Evolutionary conservation across 2,113 vertebrate genomes (phyloP).

Genomic region (Cathartes aura): DNA sequence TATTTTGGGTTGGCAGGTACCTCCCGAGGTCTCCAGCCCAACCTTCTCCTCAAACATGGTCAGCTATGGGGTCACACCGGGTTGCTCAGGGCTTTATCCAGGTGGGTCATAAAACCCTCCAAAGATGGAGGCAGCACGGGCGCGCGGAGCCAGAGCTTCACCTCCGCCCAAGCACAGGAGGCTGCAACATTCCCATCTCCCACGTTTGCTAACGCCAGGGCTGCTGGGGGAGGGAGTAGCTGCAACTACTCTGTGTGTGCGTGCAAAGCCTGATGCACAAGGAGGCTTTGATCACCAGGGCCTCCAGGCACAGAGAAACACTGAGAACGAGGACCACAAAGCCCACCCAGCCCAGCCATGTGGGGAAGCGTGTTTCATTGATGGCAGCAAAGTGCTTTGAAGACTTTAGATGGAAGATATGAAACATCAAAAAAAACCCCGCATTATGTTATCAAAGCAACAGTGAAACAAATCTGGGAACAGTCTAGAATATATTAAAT

Average conservation of each 20-base stretch:
- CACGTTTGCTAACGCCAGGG: fast-evolving
- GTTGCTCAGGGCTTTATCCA: not conserved
- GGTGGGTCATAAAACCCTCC: not conserved
- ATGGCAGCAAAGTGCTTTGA: not conserved
- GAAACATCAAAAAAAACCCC: not conserved
- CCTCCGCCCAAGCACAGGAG: not conserved
- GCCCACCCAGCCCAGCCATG: not conserved
- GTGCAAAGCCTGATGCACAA: not conserved
- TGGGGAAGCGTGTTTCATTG: not conserved
- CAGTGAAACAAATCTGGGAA: not conserved
- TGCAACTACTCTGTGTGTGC: fast-evolving
- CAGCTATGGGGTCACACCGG: not conserved
- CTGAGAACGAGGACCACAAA: fast-evolving
- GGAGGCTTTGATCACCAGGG: not conserved
- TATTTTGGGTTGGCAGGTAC: not conserved
- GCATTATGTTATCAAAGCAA: not conserved
- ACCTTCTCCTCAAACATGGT: fast-evolving
- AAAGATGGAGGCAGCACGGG: fast-evolving
- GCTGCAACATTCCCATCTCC: too few relatives aligned
- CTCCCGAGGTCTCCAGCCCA: not conserved
- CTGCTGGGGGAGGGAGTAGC: not conserved
- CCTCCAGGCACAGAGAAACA: not conserved
- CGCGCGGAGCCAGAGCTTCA: fast-evolving
- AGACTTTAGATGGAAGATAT: not conserved
- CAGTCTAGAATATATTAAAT: not conserved